phyloP scores from a whole-genome alignment of 2,113 vertebrate species.

The Mustela nigripes region DNA sequence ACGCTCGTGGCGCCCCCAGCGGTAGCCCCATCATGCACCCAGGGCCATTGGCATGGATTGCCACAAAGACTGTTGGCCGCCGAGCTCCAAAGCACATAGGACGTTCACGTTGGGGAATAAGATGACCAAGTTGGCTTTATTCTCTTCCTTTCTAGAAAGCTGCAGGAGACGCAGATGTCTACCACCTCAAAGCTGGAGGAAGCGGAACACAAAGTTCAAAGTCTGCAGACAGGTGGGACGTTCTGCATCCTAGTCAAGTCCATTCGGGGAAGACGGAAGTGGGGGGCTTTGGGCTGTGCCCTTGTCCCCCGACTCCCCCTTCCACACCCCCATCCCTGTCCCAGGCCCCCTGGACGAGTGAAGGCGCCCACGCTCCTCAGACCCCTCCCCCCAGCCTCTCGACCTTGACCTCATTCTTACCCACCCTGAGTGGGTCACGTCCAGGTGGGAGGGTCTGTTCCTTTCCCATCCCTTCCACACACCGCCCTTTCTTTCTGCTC shows the following conservation, averaged over 20 bases:
- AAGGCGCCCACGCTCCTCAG: background rate
- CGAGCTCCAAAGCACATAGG: background rate
- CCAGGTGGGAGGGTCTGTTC: conserved; percentile 38
- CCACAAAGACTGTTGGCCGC: background rate
- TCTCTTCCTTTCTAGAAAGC: conserved; percentile 89
- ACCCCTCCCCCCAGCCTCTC: background rate
- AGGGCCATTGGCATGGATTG: conserved; percentile 44
- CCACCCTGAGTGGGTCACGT: background rate
- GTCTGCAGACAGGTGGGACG: conserved; percentile 96
- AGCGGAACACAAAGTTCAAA: conserved; percentile 95
- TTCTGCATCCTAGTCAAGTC: background rate
- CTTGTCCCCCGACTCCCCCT: background rate
- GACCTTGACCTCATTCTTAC: background rate
- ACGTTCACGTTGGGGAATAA: background rate
- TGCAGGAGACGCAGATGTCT: conserved; percentile 97
- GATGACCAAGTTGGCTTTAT: conserved; percentile 60
- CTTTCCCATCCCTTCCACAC: conserved; percentile 5
- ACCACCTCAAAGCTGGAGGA: conserved; percentile 97
- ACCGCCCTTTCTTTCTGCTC: conserved; percentile 47
- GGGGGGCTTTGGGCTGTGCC: too few relatives aligned
- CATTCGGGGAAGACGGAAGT: background rate
- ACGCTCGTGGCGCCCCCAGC: background rate
- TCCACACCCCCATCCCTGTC: background rate
- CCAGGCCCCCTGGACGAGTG: background rate
- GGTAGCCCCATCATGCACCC: background rate